Evolutionary conservation across 2,113 vertebrate species (phyloP), one percentile per base, ranked within the genome.

Genomic region (Periophthalmus modestus): DNA sequence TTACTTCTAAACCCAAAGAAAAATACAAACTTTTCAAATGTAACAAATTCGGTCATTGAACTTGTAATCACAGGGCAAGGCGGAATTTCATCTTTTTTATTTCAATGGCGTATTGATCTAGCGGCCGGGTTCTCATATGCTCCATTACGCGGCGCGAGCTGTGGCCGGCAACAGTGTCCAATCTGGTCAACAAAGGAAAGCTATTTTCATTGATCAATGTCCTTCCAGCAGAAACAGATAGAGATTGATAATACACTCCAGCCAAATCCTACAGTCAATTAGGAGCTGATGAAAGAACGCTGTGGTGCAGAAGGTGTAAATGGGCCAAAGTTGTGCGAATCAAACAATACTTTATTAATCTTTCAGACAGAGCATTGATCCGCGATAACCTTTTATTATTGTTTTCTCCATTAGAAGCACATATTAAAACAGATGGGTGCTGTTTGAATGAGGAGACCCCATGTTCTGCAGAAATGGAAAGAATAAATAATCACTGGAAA

Each of bases 201-300:
- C 87, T 87, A 91, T 94, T 93, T 92, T 89, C 91, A 94, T 92
- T 94, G 83, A 93, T 93, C 93, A 93, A 92, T 80, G 87, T 89
- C 90, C 77, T 84, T 89, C 86, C 86, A 85, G 84, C 77, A 81
- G 70, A 91, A 91, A 90, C 77, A 91, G 85, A 94, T 91, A 92
- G 78, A 94, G 91, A 93, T 92, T 93, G 91, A 93, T 94, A 92
- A 89, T 85, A 89, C 81, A 91, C 91, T 93, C 91, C 89, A 90
- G 82, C 81, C 88, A 91, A 91, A 92, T 87, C 89, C 88, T 87
- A 87, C 88, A 90, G 85, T 92, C 89, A 92, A 90, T 93, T 92
- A 92, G 75, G 75, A 80, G 71, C 70, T 86, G 88, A 90, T 92
- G 88, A 82, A 85, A 88, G 86, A 87, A 83, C 71, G 76, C 74